A percentile compares a stretch with the other conserved stretches of the same genome.
Conservation (phyloP, 2,113 vertebrate species). For the Saccopteryx leptura region DNA sequence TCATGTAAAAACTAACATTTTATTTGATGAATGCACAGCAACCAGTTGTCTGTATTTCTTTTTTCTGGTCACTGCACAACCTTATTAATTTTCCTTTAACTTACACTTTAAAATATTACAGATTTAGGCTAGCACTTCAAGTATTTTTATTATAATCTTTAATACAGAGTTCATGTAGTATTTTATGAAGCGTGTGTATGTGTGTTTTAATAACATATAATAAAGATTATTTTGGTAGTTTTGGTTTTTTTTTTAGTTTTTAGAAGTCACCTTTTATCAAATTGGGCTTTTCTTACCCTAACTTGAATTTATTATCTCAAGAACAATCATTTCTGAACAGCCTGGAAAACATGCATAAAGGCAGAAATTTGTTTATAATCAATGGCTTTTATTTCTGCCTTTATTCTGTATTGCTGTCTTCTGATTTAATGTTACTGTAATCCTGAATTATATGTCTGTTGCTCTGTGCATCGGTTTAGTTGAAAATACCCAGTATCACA, state of each 20-base stretch:
- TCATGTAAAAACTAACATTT: neutral
- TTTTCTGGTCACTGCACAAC: neutral
- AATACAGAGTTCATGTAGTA: neutral
- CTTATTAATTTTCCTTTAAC: neutral
- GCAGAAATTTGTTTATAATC: neutral
- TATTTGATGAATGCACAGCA: neutral
- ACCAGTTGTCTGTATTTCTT: neutral
- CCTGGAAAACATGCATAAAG: neutral
- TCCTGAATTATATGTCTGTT: neutral
- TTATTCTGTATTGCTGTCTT: neutral
- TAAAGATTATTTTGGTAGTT: neutral
- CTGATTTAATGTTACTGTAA: neutral
- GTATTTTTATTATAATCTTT: neutral
- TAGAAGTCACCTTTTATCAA: neutral
- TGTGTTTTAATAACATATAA: neutral
- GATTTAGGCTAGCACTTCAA: neutral
- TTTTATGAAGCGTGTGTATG: neutral
- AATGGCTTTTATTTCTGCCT: constrained; percentile 20
- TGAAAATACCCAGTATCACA: neutral
- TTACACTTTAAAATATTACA: neutral
- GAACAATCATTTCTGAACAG: neutral
- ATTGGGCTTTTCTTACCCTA: neutral
- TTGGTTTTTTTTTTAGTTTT: neutral
- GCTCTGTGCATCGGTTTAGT: neutral
- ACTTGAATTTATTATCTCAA: neutral